These are phyloP conservation scores for Hetaerina titia DNA, from an alignment of 2,888 invertebrate genomes.

Conservation along the genomic window DNA sequence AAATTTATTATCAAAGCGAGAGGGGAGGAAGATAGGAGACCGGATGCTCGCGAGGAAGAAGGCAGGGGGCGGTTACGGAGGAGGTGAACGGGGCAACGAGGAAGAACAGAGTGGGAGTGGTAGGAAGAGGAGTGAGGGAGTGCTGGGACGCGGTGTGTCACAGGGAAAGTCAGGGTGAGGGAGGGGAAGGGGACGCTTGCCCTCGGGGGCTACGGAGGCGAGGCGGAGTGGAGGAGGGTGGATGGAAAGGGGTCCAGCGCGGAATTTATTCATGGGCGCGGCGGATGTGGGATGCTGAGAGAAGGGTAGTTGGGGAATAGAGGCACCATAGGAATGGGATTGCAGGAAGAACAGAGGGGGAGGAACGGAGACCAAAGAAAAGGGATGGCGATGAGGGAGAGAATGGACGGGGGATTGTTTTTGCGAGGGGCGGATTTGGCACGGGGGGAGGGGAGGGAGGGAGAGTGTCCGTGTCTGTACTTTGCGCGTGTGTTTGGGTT, in stretches of 20 bases:
- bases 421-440: no score
- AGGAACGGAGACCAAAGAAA: background rate
- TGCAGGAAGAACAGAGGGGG: background rate
- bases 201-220: background rate
- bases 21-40: background rate
- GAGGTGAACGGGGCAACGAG: no score
- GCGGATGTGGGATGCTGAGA: background rate
- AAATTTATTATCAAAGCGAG: background rate
- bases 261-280: conserved; percentile 60
- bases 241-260: conserved; percentile 27
- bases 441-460: background rate
- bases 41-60: background rate
- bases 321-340: background rate
- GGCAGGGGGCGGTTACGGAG: no score
- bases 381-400: background rate
- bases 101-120: no score
- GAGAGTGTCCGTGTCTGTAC: background rate
- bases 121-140: no score
- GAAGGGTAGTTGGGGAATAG: background rate
- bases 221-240: background rate
- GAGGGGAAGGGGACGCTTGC: background rate
- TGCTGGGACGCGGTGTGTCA: no score
- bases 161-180: background rate
- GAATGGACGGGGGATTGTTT: background rate
- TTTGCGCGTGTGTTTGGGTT: background rate